Evolutionary conservation across 1,140 invertebrate genomes (phyloP), one percentile per base, ranked within the genome.

Genomic region (Hylaeus anthracinus): DNA sequence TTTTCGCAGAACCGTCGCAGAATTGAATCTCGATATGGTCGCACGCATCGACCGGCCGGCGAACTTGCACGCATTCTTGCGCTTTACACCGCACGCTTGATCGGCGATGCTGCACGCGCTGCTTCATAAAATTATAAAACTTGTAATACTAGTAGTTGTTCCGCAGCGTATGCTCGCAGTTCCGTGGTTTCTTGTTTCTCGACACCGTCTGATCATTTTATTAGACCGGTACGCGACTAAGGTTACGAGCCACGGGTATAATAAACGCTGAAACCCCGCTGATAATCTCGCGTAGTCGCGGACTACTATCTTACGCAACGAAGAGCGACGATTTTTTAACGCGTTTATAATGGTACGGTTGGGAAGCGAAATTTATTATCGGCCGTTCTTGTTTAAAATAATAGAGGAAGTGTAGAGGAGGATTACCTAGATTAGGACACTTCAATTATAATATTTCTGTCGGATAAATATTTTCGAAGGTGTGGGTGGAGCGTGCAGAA

Each of bases 121-220:
- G 26, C 63, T 39, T 72, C 70, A 56, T 72, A 45, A 72, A 72
- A 72, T 72, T 64, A 64, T 79, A 63, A 72, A 65, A 65, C 77
- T 65, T 61, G 58, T 64, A 72, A 56, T 56, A 14, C 51, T 48
- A 56, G 77, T 56, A 63, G 70, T 26, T 79, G 72, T 72, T 15
- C 8, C 55, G 15, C 4, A 41, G n/a, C 55, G 26, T 45, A 15
- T 51, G 26, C 55, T 6, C 2, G 43, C 26, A 5, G 39, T 66
- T 10, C 74, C 9, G 9, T 12, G n/a, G 41, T 45, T 55, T 55
- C 69, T n/a, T 45, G 58, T 55, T 72, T 45, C 51, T 5, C 45
- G 15, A 75, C 73, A 45, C 51, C 48, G 9, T 6, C 45, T 63
- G 51, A 79, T 72, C 39, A 77, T 71, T 77, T 79, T 72, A 72